These are phyloP conservation scores for Agraylea sexmaculata DNA, from an alignment of 1,140 invertebrate genomes.

Conservation along the genomic window DNA sequence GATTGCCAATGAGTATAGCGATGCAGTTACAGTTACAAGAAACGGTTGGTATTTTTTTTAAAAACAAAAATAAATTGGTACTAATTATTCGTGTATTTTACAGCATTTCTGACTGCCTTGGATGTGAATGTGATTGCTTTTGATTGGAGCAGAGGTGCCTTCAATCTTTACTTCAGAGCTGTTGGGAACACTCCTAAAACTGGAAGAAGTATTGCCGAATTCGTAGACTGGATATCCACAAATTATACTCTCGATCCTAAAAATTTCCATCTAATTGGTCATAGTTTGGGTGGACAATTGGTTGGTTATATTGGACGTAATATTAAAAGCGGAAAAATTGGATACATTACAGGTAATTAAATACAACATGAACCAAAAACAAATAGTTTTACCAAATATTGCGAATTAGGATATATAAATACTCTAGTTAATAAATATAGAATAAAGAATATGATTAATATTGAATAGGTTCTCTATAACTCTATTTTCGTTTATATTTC, in stretches of 20 bases:
- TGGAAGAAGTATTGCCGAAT: constrained; percentile 38
- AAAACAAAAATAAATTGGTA: neutral
- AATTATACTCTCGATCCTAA: constrained; percentile 28
- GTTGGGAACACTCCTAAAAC: constrained; percentile 36
- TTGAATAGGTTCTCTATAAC: too few species aligned
- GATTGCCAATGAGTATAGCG: neutral
- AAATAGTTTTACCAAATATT: too few species aligned
- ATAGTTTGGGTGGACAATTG: constrained; percentile 21
- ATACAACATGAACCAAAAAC: too few species aligned
- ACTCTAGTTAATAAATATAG: too few species aligned
- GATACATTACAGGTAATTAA: constrained; percentile 16
- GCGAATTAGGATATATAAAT: too few species aligned
- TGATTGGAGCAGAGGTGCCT: constrained; percentile 39
- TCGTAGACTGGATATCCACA: constrained; percentile 36
- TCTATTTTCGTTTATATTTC: too few species aligned
- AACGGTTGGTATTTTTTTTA: constrained; percentile 17
- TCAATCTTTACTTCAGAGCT: constrained; percentile 35
- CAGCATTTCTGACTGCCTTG: constrained; percentile 31
- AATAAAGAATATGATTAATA: too few species aligned
- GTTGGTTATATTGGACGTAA: constrained; percentile 26
- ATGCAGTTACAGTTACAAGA: constrained; percentile 4
- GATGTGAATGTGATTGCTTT: constrained; percentile 45
- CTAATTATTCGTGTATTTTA: constrained; percentile 6
- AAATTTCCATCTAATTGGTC: constrained; percentile 28
- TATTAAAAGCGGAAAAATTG: constrained; percentile 15